Percentiles rank a stretch among this genome's conserved stretches.
Conservation (phyloP, 2,113 vertebrate species). For the Proterorhinus semilunaris region DNA sequence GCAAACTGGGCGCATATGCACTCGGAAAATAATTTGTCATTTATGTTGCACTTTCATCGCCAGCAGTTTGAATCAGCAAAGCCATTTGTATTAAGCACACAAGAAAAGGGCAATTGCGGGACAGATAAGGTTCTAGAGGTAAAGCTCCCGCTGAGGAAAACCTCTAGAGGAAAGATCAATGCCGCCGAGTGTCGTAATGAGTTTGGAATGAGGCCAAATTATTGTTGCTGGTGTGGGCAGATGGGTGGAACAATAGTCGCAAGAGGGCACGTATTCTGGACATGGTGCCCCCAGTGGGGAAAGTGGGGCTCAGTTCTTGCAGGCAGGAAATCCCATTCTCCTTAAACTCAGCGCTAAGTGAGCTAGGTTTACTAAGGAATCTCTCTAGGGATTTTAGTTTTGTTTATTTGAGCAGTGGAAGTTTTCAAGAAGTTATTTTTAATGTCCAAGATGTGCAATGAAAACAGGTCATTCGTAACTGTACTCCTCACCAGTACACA, state of each 20-base stretch:
- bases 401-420: too few species aligned
- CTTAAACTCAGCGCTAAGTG: slow-evolving; percentile 7
- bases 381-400: neutral
- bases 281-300: slow-evolving; percentile 56
- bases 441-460: neutral
- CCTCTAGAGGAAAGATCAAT: slow-evolving; percentile 70
- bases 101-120: slow-evolving; percentile 21
- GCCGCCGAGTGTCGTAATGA: slow-evolving; percentile 69
- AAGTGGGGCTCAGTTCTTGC: slow-evolving; percentile 37
- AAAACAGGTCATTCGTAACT: neutral
- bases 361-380: slow-evolving; percentile 20
- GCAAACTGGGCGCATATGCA: slow-evolving; percentile 11
- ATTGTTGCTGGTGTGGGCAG: slow-evolving; percentile 74
- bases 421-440: neutral
- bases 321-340: slow-evolving; percentile 33
- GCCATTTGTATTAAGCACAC: slow-evolving; percentile 1
- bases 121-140: slow-evolving; percentile 46
- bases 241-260: slow-evolving; percentile 64
- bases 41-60: slow-evolving; percentile 29
- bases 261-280: slow-evolving; percentile 60
- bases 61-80: slow-evolving; percentile 31
- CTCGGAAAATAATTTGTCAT: slow-evolving; percentile 26
- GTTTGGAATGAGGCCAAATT: slow-evolving; percentile 70
- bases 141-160: slow-evolving; percentile 52
- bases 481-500: too few species aligned